Conservation (phyloP, 2,113 vertebrate genomes). For the Myodes glareolus region DNA sequence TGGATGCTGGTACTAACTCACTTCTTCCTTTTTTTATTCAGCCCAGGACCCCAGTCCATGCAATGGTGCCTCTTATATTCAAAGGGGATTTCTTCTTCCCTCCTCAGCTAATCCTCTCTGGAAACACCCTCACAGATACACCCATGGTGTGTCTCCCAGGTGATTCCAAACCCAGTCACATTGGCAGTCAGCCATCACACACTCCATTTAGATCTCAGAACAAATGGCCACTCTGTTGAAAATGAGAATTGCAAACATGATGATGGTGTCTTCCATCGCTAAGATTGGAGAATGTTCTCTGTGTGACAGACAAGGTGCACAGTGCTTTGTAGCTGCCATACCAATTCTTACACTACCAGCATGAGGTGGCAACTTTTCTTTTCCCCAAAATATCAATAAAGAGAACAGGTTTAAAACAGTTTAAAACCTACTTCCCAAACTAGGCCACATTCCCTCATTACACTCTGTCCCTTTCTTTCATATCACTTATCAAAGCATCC, state of each 20-base stretch:
- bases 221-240: background rate
- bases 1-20: background rate
- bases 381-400: conserved; percentile 51
- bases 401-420: conserved; percentile 6
- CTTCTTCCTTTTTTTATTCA: background rate
- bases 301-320: background rate
- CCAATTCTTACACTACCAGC: background rate
- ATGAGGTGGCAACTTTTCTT: conserved; percentile 4
- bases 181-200: background rate
- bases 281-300: background rate
- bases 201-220: background rate
- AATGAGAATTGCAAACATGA: background rate
- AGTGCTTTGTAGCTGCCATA: background rate
- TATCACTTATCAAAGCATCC: conserved; percentile 27
- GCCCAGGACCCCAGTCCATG: background rate
- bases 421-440: conserved; percentile 32
- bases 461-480: conserved; percentile 29
- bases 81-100: background rate
- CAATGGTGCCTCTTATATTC: background rate
- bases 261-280: background rate
- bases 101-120: background rate
- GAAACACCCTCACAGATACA: background rate
- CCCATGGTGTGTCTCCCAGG: background rate
- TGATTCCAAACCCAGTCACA: background rate
- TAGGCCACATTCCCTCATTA: conserved; percentile 11